These are phyloP conservation scores for Aphidius gifuensis DNA, from an alignment of 1,140 invertebrate species.

Conservation along the genomic window DNA sequence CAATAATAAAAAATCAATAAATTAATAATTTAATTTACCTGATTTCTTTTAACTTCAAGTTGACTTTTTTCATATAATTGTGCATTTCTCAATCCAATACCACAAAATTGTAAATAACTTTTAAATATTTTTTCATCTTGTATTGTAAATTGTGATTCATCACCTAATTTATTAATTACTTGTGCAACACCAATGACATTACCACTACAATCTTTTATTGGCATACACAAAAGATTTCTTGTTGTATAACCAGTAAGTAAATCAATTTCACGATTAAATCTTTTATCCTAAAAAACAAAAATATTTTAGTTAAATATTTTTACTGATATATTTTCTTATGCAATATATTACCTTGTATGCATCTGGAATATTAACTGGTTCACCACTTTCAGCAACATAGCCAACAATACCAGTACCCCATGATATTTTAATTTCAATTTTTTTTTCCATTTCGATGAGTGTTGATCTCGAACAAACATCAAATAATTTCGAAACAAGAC, in stretches of 20 bases:
- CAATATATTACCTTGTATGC: conserved; percentile 78
- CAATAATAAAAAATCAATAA: conserved; percentile 1
- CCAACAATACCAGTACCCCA: conserved; percentile 91
- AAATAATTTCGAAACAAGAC: conserved; percentile 88
- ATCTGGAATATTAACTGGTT: conserved; percentile 91
- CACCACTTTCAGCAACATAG: conserved; percentile 88
- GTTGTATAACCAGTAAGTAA: conserved; percentile 90
- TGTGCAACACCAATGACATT: conserved; percentile 95
- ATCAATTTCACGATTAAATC: conserved; percentile 93
- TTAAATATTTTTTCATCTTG: conserved; percentile 90
- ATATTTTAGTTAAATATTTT: conserved; percentile 1
- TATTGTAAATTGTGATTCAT: conserved; percentile 72
- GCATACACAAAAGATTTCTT: conserved; percentile 89
- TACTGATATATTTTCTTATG: neutral
- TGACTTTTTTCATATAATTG: conserved; percentile 92
- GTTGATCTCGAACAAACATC: conserved; percentile 89
- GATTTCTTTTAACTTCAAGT: conserved; percentile 91
- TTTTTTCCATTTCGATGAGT: conserved; percentile 85
- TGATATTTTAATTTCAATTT: conserved; percentile 88
- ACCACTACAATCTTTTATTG: conserved; percentile 91
- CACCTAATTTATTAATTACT: conserved; percentile 88
- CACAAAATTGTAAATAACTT: conserved; percentile 93
- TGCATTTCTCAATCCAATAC: conserved; percentile 90
- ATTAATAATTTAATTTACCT: conserved; percentile 55
- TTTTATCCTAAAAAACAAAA: conserved; percentile 65